Percentiles rank a stretch among this genome's conserved stretches.
These are phyloP conservation scores for Octopus bimaculoides DNA, from an alignment of 1,140 invertebrate species.

Conservation along the genomic window DNA sequence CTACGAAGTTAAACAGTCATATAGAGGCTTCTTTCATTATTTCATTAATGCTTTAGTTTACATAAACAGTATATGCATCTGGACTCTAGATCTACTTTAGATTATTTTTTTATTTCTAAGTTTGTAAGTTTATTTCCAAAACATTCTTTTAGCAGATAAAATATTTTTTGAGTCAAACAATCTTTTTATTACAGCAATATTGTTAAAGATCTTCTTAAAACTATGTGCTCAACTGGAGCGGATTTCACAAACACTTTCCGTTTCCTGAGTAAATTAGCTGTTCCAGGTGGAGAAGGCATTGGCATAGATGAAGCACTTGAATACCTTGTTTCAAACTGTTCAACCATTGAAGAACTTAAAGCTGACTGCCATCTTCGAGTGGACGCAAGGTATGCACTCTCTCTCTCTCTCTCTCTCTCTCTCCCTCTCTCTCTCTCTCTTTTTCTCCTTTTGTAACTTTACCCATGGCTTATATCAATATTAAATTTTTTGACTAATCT, in stretches of 20 bases:
- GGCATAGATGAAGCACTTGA: constrained; percentile 31
- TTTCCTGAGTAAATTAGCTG: constrained; percentile 60
- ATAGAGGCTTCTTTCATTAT: too few relatives aligned
- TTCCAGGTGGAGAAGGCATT: constrained; percentile 35
- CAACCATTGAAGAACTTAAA: constrained; percentile 51
- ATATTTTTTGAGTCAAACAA: too few relatives aligned
- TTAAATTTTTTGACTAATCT: neutral
- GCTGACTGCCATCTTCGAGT: constrained; percentile 37
- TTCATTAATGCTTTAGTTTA: too few relatives aligned
- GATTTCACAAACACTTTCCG: constrained; percentile 69
- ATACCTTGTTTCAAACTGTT: constrained; percentile 52
- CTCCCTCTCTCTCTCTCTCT: neutral
- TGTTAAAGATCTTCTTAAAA: too few relatives aligned
- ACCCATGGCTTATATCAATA: neutral
- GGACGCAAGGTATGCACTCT: constrained; percentile 42
- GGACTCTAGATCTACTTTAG: too few relatives aligned
- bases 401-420: neutral
- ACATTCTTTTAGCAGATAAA: too few relatives aligned
- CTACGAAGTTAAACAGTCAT: too few relatives aligned
- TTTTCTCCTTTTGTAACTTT: neutral
- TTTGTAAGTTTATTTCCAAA: too few relatives aligned
- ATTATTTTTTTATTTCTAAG: too few relatives aligned
- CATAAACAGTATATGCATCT: too few relatives aligned
- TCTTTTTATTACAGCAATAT: too few relatives aligned
- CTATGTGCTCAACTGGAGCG: constrained; percentile 64